A percentile compares a stretch with the other conserved stretches of the same genome.
These are phyloP conservation scores for Heteronetta atricapilla DNA, from an alignment of 2,113 vertebrate genomes.

Conservation along the genomic window DNA sequence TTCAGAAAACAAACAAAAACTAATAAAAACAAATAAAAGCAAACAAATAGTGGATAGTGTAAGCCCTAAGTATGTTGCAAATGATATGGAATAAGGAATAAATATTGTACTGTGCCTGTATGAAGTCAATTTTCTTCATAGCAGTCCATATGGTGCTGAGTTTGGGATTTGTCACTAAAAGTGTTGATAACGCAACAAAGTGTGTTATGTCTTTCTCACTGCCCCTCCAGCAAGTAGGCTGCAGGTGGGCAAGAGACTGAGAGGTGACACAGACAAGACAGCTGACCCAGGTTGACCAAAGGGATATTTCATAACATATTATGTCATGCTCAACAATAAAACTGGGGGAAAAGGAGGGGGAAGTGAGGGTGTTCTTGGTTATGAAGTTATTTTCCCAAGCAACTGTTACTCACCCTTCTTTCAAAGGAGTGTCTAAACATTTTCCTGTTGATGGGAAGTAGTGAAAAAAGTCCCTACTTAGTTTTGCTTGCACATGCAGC, in stretches of 20 bases:
- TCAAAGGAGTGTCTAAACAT: neutral
- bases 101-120: neutral
- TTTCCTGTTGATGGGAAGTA: neutral
- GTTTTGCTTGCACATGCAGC: neutral
- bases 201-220: neutral
- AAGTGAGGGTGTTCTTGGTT: accelerated
- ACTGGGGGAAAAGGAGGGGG: neutral
- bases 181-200: neutral
- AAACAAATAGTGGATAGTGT: no score
- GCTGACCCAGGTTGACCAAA: accelerated
- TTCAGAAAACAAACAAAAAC: no score
- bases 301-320: no score
- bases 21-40: no score
- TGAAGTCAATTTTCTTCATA: neutral
- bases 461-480: neutral
- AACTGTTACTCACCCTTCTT: neutral
- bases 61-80: neutral
- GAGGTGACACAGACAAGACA: neutral
- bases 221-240: neutral
- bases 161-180: neutral
- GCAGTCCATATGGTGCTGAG: neutral
- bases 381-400: neutral
- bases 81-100: neutral
- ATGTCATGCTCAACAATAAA: neutral
- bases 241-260: neutral